phyloP scores from a whole-genome alignment of 1,140 invertebrate genomes.

The Caenorhabditis briggsae region DNA sequence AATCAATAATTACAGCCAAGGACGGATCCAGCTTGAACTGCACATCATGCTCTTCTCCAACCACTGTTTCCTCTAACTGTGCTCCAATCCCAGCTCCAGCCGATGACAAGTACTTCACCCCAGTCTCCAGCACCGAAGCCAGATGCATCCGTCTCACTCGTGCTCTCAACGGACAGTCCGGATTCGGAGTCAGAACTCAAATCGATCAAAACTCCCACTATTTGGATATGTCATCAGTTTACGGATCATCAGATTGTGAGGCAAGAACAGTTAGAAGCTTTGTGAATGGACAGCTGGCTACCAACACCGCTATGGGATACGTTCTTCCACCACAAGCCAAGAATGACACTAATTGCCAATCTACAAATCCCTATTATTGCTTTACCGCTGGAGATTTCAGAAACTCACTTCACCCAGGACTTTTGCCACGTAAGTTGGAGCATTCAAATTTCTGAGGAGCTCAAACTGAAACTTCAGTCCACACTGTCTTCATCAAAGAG shows the following conservation, averaged over 20 bases:
- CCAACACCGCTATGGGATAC: constrained; percentile 28
- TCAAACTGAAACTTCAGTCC: constrained; percentile 4
- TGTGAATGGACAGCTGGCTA: not conserved
- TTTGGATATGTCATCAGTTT: constrained; percentile 59
- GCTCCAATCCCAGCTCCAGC: constrained; percentile 58
- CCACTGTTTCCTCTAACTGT: constrained; percentile 52
- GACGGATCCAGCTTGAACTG: constrained; percentile 62
- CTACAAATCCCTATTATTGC: constrained; percentile 53
- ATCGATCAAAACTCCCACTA: constrained; percentile 65
- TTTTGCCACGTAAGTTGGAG: constrained; percentile 51
- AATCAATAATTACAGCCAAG: constrained; percentile 2
- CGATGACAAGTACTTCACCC: constrained; percentile 55
- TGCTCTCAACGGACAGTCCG: constrained; percentile 60
- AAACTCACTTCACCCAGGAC: constrained; percentile 63
- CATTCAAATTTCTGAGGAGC: not conserved
- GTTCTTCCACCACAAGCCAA: constrained; percentile 57
- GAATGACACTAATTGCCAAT: constrained; percentile 64
- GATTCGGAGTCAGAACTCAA: constrained; percentile 58
- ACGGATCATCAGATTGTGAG: constrained; percentile 58
- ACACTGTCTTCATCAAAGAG: constrained; percentile 58
- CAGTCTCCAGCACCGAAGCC: not conserved
- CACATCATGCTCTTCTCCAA: constrained; percentile 48
- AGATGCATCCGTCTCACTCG: constrained; percentile 62
- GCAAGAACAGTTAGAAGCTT: constrained; percentile 36
- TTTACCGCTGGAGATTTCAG: constrained; percentile 62